A percentile compares a stretch with the other conserved stretches of the same genome.
These are phyloP conservation scores for Meloidogyne exigua DNA, from an alignment of 1,140 invertebrate genomes.

Conservation along the genomic window DNA sequence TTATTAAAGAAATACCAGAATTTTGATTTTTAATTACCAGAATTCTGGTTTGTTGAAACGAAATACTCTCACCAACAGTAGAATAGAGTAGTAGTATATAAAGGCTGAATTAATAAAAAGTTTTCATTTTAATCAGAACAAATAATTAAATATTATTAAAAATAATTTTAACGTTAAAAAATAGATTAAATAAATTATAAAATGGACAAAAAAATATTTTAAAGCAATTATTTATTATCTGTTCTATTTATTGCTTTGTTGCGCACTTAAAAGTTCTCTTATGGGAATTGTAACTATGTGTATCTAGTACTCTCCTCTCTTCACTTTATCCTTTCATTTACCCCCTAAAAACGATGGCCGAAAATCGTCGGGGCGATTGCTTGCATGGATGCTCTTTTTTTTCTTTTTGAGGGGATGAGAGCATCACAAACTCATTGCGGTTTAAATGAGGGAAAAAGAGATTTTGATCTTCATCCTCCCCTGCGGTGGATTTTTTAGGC, in stretches of 20 bases:
- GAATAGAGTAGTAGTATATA: too few relatives aligned
- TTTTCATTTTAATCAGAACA: too few relatives aligned
- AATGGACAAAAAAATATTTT: not conserved
- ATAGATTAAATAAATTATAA: too few relatives aligned
- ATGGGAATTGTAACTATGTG: not conserved
- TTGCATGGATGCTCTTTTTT: not conserved
- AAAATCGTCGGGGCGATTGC: not conserved
- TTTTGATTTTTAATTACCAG: too few relatives aligned
- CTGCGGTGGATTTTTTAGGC: not conserved
- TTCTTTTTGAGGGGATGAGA: not conserved
- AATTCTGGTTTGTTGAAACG: too few relatives aligned
- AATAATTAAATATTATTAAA: too few relatives aligned
- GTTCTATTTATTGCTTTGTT: conserved; percentile 5
- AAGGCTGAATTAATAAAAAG: too few relatives aligned
- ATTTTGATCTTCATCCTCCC: not conserved
- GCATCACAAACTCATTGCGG: not conserved
- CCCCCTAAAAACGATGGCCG: not conserved
- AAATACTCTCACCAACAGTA: too few relatives aligned
- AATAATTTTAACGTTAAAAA: not conserved
- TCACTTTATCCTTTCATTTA: too few relatives aligned
- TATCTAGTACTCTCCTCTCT: not conserved
- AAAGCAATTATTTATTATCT: not conserved
- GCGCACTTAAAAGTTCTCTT: not conserved
- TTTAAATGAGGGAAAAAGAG: not conserved
- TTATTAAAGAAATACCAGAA: too few relatives aligned